Percentiles rank a stretch among this genome's conserved stretches.
These are phyloP conservation scores for Empis stercorea DNA, from an alignment of 2,888 invertebrate genomes.

Conservation along the genomic window DNA sequence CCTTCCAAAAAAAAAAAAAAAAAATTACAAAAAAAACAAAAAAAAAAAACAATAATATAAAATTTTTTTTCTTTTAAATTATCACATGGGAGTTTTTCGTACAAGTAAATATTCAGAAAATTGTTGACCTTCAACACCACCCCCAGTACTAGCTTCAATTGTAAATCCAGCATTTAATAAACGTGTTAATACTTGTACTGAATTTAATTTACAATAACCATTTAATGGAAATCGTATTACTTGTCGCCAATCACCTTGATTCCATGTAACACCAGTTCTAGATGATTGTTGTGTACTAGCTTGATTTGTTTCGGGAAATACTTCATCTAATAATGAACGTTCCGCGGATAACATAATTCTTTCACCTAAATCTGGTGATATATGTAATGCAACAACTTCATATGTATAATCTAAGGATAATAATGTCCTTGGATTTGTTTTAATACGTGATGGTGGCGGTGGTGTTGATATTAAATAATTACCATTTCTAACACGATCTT, in stretches of 20 bases:
- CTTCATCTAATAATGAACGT: constrained; percentile 59
- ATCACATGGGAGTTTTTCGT: constrained; percentile 40
- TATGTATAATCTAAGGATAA: constrained; percentile 39
- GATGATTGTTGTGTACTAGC: constrained; percentile 60
- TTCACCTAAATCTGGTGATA: constrained; percentile 70
- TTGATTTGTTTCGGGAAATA: constrained; percentile 63
- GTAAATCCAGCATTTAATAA: constrained; percentile 65
- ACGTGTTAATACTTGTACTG: constrained; percentile 75
- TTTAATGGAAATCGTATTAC: constrained; percentile 76
- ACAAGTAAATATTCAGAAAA: constrained; percentile 80
- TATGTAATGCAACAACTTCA: constrained; percentile 69
- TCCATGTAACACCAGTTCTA: constrained; percentile 67
- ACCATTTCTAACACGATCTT: constrained; percentile 51
- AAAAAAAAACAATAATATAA: too few relatives aligned
- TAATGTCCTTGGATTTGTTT: constrained; percentile 25
- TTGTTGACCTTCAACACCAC: constrained; percentile 79
- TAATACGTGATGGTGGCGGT: constrained; percentile 31
- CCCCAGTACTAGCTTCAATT: constrained; percentile 71
- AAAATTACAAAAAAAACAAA: background rate
- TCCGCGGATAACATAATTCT: constrained; percentile 72
- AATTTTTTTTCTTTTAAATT: too few relatives aligned
- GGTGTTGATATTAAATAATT: constrained; percentile 37
- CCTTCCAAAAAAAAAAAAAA: too few relatives aligned
- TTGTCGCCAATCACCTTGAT: constrained; percentile 66
- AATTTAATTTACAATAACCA: constrained; percentile 80